Evolutionary conservation across 2,797 vertebrate genomes (phyloP).

Genomic region (Astyanax mexicanus): DNA sequence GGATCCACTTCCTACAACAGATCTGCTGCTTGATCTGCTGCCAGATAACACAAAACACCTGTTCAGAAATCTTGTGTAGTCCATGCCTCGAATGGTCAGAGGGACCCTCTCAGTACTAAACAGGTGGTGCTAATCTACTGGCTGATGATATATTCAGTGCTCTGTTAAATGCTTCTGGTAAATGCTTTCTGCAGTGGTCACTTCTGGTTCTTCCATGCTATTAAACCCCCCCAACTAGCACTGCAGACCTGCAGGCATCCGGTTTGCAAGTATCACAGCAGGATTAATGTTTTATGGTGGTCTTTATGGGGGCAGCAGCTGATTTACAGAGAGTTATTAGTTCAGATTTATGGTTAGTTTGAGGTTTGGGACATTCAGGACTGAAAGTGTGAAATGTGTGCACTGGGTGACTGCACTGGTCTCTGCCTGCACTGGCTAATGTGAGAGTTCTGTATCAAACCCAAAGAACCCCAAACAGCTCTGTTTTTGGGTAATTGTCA

Average conservation of each 20-base stretch:
- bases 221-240: slow-evolving; percentile 44
- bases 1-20: no score
- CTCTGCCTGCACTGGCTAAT: not conserved
- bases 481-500: no score
- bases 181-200: no score
- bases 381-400: slow-evolving; percentile 65
- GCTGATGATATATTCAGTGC: no score
- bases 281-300: slow-evolving; percentile 65
- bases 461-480: slow-evolving; percentile 60
- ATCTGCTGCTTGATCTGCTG: no score
- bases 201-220: no score
- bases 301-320: slow-evolving; percentile 63
- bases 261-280: slow-evolving; percentile 66
- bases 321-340: slow-evolving; percentile 64
- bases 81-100: no score
- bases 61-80: no score
- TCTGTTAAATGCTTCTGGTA: no score
- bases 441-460: slow-evolving; percentile 64
- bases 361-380: slow-evolving; percentile 64
- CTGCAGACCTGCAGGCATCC: slow-evolving; percentile 69
- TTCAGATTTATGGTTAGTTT: slow-evolving; percentile 65
- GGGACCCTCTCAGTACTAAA: no score
- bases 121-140: no score
- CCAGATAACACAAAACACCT: no score
- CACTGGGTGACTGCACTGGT: not conserved